Evolutionary conservation across 2,113 vertebrate genomes (phyloP).

Genomic region (Opisthocomus hoazin): DNA sequence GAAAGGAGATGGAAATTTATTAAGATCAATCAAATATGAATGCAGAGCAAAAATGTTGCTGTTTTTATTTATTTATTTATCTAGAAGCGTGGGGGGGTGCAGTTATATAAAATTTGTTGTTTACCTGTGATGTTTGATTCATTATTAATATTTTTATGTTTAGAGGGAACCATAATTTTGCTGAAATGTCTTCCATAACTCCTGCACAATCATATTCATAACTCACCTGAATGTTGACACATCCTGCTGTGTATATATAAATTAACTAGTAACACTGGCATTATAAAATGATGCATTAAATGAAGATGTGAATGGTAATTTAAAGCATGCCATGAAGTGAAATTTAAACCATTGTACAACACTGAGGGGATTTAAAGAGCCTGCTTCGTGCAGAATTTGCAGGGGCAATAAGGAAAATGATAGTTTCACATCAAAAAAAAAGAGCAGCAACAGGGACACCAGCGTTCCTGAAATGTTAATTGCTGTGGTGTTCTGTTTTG

Average conservation of each 20-base stretch:
- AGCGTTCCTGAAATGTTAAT: constrained; percentile 44
- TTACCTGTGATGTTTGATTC: constrained; percentile 62
- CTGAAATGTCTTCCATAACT: constrained; percentile 65
- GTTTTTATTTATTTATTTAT: constrained; percentile 52
- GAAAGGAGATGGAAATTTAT: constrained; percentile 65
- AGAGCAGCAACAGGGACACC: constrained; percentile 2
- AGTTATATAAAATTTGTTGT: constrained; percentile 50
- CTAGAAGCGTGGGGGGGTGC: neutral
- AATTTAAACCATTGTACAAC: constrained; percentile 58
- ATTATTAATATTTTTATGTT: constrained; percentile 67
- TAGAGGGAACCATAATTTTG: constrained; percentile 66
- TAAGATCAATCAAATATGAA: constrained; percentile 59
- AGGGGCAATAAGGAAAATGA: constrained; percentile 50
- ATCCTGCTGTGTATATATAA: constrained; percentile 59
- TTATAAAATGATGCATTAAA: constrained; percentile 67
- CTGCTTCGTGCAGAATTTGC: constrained; percentile 20
- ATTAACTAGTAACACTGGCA: constrained; percentile 62
- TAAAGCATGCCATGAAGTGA: constrained; percentile 62
- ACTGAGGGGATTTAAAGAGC: constrained; percentile 25
- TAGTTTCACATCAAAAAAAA: constrained; percentile 36
- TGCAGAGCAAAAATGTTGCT: neutral
- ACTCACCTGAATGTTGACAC: constrained; percentile 67
- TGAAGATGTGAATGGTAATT: constrained; percentile 63
- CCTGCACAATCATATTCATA: constrained; percentile 55
- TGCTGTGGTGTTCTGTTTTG: constrained; percentile 43